Evolutionary conservation across 2,113 vertebrate species (phyloP), one percentile per base, ranked within the genome.

Genomic region (Serilophus lunatus): DNA sequence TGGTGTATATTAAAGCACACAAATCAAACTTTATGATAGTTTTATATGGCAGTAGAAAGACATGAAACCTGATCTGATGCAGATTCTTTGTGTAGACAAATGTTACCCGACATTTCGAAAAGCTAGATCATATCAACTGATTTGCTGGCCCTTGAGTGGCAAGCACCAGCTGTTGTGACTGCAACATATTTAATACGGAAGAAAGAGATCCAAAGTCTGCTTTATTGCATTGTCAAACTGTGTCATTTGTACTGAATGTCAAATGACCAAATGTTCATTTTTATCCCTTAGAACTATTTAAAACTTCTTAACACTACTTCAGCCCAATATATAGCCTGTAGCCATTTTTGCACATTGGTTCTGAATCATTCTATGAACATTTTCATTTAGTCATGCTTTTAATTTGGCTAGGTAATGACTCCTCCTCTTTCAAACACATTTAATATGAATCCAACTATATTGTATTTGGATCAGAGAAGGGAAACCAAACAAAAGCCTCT

Each of bases 231-330:
- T 86, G 44, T 26, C 59, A 80, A 82, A 44, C 18, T 13, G 1
- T 65, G 47, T 53, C 18, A 44, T 72, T 69, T 64, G 20, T 65
- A 83, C 38, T 61, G 45, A 86, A 60, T 35, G 25, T 26, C 10
- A 65, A 60, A 74, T 53, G 45, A 84, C 16, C 1, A 60, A 61
- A 44, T 14, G 18, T 23, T 12, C 10, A 50, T 50, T 92, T 82
- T 72, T 83, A 20, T 24, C 10, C 69, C 29, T 60, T 44, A 69
- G 5, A 83, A 35, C 6, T 60, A 29, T 29, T 86, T 83, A 14
- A 56, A 63, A 44, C 7, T 0, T 0, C 7, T 60, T 64, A 38
- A 61, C 60, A 47, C 28, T 10, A 63, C 10, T 57, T 66, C 18
- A 66, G 7, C 25, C 16, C 15, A 45, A 16, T 35, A 36, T 31